phyloP scores from a whole-genome alignment of 2,113 vertebrate species.

The Rallus limicola region DNA sequence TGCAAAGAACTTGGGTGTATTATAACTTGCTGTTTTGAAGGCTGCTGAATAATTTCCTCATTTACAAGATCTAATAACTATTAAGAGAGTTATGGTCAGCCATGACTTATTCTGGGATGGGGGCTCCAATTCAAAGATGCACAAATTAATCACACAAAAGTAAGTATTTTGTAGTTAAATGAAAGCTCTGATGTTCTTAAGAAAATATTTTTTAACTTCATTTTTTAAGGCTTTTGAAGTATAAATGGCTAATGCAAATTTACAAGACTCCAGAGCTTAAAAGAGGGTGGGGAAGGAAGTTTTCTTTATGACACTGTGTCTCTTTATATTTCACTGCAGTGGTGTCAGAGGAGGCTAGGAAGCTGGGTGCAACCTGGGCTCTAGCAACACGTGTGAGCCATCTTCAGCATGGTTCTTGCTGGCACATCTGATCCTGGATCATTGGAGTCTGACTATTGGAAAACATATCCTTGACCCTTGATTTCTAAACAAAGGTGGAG shows the following conservation, averaged over 20 bases:
- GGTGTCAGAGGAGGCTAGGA: background rate
- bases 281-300: background rate
- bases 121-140: background rate
- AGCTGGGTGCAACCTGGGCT: background rate
- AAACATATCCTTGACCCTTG: background rate
- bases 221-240: background rate
- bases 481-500: background rate
- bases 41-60: background rate
- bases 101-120: background rate
- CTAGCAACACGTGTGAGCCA: background rate
- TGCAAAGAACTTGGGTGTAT: background rate
- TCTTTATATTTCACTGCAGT: background rate
- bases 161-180: background rate
- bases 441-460: background rate
- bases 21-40: background rate
- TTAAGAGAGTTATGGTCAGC: background rate
- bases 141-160: background rate
- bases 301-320: background rate
- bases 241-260: background rate
- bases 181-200: background rate
- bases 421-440: background rate
- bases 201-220: background rate
- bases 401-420: background rate
- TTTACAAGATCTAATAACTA: background rate
- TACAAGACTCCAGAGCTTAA: background rate